Base-by-base conservation (phyloP, 1,140 invertebrate species). In the Cherax quadricarinatus region DNA sequence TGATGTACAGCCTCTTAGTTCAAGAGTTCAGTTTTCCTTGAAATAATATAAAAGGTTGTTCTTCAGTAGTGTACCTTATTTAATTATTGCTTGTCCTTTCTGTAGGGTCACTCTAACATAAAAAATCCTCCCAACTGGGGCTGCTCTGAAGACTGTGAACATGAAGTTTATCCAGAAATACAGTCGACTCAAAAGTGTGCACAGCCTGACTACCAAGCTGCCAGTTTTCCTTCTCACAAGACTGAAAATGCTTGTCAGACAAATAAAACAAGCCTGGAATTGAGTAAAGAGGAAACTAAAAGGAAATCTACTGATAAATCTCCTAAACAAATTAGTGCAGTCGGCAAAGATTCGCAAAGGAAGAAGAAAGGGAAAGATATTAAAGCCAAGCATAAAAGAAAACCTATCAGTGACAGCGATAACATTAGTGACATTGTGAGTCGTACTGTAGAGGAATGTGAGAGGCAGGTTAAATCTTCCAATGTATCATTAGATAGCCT, bases 371-470 rank as follows among this genome's bases (percentile, higher is more conserved):
- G 62, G 70, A 70, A 86, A 21, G 84, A 86, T 2, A 90, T 21
- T 7, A 83, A 90, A 60, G 85, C 21, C 53, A 89, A 57, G 24
- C 75, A 78, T 51, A 90, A 90, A 30, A 75, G 66, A 41, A 81
- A 16, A 2, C 83, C 81, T 41, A 0, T 82, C 7, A 86, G 84
- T 82, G 84, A 90, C 62, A 91, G 90, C 70, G 90, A 91, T 9
- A 81, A 57, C 21, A 86, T 91, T 9, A 87, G 83, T 86, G 84
- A 86, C 57, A 86, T 91, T 18, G 90, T 91, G 48, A 91, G 90
- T 87, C 84, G 90, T 30, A 91, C 90, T 18, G 73, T 91, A 41
- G 90, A 91, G 57, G 90, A 91, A 41, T 91, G 90, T 91, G 90
- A 91, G 57, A 66, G 48, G 57, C 84, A 82, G 30, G 78, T 91